phyloP scores from a whole-genome alignment of 2,888 invertebrate species.

The Chamaedrilus cognettii region DNA sequence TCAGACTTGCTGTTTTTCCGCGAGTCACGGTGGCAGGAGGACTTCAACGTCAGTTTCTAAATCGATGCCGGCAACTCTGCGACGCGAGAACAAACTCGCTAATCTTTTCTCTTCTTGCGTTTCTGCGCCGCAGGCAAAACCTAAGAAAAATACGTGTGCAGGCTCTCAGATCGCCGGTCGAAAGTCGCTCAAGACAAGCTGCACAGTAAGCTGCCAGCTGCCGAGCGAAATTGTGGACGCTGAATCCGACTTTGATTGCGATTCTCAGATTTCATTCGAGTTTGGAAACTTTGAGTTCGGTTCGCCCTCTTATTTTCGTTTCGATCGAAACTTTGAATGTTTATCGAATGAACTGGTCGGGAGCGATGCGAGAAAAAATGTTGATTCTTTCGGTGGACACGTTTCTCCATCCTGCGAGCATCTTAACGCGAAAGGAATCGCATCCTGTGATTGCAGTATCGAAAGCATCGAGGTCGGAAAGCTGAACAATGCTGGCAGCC shows the following conservation, averaged over 20 bases:
- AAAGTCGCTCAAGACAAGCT: no score
- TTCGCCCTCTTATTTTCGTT: slow-evolving; percentile 2
- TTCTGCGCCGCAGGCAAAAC: not conserved
- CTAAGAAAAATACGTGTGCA: not conserved
- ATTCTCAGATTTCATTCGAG: not conserved
- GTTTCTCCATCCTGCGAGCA: no score
- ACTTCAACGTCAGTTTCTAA: not conserved
- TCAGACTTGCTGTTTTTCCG: not conserved
- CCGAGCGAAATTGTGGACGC: no score
- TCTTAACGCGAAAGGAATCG: no score
- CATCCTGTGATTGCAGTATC: no score
- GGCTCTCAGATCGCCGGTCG: not conserved
- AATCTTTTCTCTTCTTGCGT: slow-evolving; percentile 2
- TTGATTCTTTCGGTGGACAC: not conserved
- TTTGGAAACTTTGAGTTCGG: not conserved
- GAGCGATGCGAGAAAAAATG: not conserved
- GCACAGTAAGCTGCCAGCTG: no score
- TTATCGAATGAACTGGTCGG: no score
- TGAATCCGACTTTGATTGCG: not conserved
- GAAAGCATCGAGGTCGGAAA: no score
- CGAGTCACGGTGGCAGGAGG: not conserved
- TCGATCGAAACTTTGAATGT: slow-evolving; percentile 1
- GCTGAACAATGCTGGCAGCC: not conserved
- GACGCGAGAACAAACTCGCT: not conserved
- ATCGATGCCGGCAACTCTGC: not conserved